These are phyloP conservation scores for Mesoligia furuncula DNA, from an alignment of 2,888 invertebrate genomes.

Conservation along the genomic window DNA sequence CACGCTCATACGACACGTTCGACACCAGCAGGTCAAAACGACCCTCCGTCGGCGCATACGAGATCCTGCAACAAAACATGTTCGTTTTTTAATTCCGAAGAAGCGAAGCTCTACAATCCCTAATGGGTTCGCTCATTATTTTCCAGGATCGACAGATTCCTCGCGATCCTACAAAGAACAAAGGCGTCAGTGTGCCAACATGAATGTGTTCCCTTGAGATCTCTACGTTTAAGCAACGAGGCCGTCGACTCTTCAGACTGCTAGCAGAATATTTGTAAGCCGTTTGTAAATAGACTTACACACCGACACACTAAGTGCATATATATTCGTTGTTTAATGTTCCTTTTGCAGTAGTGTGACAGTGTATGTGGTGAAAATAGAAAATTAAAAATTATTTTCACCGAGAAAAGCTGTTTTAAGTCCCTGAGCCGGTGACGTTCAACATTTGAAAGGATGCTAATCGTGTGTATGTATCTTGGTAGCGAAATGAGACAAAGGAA, in stretches of 20 bases:
- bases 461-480: slow-evolving; percentile 40
- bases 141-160: slow-evolving; percentile 44
- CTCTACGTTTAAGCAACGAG: slow-evolving; percentile 46
- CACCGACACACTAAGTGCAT: slow-evolving; percentile 13
- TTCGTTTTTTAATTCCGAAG: slow-evolving; percentile 19
- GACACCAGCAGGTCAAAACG: slow-evolving; percentile 97
- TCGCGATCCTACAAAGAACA: slow-evolving; percentile 51
- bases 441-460: slow-evolving; percentile 58
- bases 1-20: slow-evolving; percentile 96
- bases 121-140: slow-evolving; percentile 55
- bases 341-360: slow-evolving; percentile 4
- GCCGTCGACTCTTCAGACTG: slow-evolving; percentile 30
- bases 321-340: slow-evolving; percentile 26
- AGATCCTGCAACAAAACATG: slow-evolving; percentile 90
- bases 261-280: slow-evolving; percentile 47
- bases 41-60: slow-evolving; percentile 94
- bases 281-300: slow-evolving; percentile 42
- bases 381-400: slow-evolving; percentile 42
- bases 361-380: slow-evolving; percentile 28
- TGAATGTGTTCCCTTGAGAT: slow-evolving; percentile 42
- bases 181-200: slow-evolving; percentile 37
- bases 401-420: slow-evolving; percentile 44
- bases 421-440: slow-evolving; percentile 28
- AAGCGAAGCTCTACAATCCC: slow-evolving; percentile 4
- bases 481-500: slow-evolving; percentile 62